Evolutionary conservation across 2,797 vertebrate genomes (phyloP), one percentile per base, ranked within the genome.

Genomic region (Sebastolobus altivelis): DNA sequence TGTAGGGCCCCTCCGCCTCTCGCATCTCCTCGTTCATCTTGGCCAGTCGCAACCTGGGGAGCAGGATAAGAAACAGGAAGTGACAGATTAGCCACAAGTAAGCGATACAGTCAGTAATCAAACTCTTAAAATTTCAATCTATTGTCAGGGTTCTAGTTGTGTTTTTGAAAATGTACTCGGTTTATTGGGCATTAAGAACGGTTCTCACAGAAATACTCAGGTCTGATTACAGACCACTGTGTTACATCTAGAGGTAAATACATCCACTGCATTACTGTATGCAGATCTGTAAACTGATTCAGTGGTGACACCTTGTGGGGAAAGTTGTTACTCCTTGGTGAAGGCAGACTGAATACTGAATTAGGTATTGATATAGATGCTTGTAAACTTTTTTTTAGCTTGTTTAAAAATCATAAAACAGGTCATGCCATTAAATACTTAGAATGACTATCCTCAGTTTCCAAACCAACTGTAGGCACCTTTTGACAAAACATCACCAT

Each of bases 11-110:
- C 95, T 99, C 99, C 0, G 98, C 97, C 94, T 99, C 99, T 8
- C 98, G 97, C 99, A 99, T 99, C 92, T 99, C 99, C 93, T 99
- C 99, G 37, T 99, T 99, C 99, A 99, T 99, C 95, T 98, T 97
- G 70, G 99, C 98, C 90, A 99, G 94, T 49, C 99, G 97, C 92
- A 99, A 92, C 94, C 99, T n/a, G 90, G 4, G n/a, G 46, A 75
- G 46, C 2, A 12, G 40, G 33, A 11, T 8, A 2, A 77, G 33
- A 71, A 68, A 80, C 37, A 66, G 10, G 16, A 49, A 40, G 65
- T 22, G 31, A 72, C 20, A 54, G 18, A 25, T 83, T 35, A 73
- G 16, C 6, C n/a, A 8, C 8, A 58, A 22, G 12, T 1, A 52
- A 11, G 22, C 60, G 12, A 20, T 8, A 0, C 6, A 59, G 11